Conservation (phyloP, 1,140 invertebrate species). For the Wiebesia pumilae region DNA sequence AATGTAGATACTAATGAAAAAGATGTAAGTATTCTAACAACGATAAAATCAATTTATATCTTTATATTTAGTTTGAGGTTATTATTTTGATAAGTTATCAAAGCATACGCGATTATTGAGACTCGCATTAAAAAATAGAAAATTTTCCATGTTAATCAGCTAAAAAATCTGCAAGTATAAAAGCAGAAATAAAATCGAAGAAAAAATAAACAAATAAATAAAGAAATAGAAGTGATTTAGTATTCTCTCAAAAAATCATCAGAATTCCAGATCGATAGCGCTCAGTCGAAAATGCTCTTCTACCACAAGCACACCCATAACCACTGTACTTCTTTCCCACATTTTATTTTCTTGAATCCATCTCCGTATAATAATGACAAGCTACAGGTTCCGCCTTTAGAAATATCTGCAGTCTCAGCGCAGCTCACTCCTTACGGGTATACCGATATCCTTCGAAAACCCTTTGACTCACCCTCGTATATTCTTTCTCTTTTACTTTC, state of each 20-base stretch:
- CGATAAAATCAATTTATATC: no score
- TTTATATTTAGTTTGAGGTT: no score
- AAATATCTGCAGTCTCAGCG: constrained; percentile 41
- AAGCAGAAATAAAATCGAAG: neutral
- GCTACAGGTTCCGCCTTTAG: constrained; percentile 40
- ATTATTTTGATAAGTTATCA: no score
- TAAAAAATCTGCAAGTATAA: no score
- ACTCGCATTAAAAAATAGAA: no score
- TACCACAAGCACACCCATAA: neutral
- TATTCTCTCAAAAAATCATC: constrained; percentile 28
- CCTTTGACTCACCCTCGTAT: neutral
- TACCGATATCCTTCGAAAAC: neutral
- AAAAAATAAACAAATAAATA: neutral
- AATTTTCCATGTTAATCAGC: no score
- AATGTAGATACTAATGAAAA: no score
- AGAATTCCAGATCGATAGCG: constrained; percentile 7
- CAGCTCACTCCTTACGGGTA: neutral
- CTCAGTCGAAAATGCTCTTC: constrained; percentile 12
- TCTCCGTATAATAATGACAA: constrained; percentile 41
- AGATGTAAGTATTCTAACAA: no score
- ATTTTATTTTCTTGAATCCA: constrained; percentile 40
- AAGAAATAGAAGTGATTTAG: neutral
- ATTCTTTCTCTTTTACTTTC: neutral
- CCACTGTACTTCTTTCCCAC: neutral
- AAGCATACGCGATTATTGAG: no score